Evolutionary conservation across 2,888 invertebrate genomes (phyloP).

Genomic region (Pristionchus entomophagus): DNA sequence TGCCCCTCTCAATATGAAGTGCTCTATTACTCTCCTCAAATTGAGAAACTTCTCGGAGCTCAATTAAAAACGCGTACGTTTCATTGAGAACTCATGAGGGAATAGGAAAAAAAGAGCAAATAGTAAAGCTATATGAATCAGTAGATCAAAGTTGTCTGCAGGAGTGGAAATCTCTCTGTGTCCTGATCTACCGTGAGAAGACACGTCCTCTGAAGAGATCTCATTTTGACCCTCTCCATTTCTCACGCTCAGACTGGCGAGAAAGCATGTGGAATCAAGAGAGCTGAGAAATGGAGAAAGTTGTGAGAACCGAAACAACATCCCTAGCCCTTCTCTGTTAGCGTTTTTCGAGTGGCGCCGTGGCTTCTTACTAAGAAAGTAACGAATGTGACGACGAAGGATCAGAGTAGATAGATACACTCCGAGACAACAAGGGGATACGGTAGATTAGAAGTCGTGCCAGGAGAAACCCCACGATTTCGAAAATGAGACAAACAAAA

Average conservation of each 20-base stretch:
- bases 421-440: not conserved
- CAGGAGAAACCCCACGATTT: not conserved
- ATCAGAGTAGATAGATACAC: not conserved
- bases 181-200: slow-evolving; percentile 2
- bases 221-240: no score
- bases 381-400: not conserved
- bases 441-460: not conserved
- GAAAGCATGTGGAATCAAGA: no score
- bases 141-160: not conserved
- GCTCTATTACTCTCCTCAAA: not conserved
- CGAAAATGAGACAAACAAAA: not conserved
- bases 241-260: no score
- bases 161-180: not conserved
- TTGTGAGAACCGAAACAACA: no score
- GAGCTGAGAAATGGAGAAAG: no score
- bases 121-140: no score
- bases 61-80: not conserved
- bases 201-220: no score
- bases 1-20: no score
- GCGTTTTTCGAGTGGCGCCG: slow-evolving; percentile 22
- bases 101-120: not conserved
- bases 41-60: not conserved
- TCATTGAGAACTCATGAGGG: not conserved
- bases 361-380: not conserved
- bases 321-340: not conserved